Evolutionary conservation across 2,888 invertebrate species (phyloP).

Genomic region (Luperina nickerlii): DNA sequence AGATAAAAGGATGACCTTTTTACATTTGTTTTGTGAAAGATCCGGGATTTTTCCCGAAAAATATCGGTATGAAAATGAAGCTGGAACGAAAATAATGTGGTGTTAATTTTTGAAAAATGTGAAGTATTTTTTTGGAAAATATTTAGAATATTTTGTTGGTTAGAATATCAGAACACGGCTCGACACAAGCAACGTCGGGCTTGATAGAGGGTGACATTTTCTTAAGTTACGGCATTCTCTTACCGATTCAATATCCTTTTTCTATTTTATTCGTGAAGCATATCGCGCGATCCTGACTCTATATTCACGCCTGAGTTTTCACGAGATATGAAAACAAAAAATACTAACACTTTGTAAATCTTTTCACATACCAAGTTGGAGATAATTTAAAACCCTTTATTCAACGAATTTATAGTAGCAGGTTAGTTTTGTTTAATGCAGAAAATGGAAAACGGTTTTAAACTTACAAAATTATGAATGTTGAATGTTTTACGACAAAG

Average conservation of each 20-base stretch:
- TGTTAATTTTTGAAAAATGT: conserved; percentile 55
- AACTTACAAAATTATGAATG: neutral
- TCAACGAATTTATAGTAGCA: neutral
- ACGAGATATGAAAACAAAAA: conserved; percentile 65
- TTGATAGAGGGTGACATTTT: conserved; percentile 81
- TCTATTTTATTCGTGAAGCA: conserved; percentile 81
- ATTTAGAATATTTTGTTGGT: conserved; percentile 54
- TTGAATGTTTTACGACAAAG: conserved; percentile 1
- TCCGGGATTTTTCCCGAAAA: conserved; percentile 58
- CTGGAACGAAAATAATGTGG: conserved; percentile 50
- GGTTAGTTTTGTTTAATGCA: neutral
- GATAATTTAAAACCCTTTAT: neutral
- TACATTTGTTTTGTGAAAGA: conserved; percentile 71
- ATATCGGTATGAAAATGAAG: conserved; percentile 56
- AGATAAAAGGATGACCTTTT: conserved; percentile 86
- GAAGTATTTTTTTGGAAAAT: conserved; percentile 14
- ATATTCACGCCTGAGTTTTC: conserved; percentile 72
- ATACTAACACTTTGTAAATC: conserved; percentile 43
- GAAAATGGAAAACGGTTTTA: neutral
- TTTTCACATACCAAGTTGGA: conserved; percentile 7
- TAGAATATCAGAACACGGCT: conserved; percentile 66
- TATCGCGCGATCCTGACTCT: conserved; percentile 71
- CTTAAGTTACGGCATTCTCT: conserved; percentile 76
- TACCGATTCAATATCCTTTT: conserved; percentile 86
- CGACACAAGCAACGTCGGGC: conserved; percentile 73